Evolutionary conservation across 1,140 invertebrate species (phyloP).

Genomic region (Drosophila guanche): DNA sequence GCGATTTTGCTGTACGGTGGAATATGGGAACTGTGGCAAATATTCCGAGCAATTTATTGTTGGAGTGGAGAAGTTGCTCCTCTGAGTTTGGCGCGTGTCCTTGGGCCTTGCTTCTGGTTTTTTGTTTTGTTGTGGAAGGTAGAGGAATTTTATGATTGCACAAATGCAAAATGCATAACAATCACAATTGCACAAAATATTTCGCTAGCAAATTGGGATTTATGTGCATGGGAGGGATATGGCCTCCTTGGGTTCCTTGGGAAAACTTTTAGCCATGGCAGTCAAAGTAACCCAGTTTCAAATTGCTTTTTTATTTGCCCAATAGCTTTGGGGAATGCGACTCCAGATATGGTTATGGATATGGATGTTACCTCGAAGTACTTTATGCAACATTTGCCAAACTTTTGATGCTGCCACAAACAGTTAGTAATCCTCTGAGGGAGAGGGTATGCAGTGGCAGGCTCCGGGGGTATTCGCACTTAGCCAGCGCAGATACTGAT

Average conservation of each 20-base stretch:
- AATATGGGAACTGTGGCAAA: too few relatives aligned
- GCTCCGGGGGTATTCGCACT: slow-evolving; percentile 86
- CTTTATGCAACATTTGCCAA: slow-evolving; percentile 63
- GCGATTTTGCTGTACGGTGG: slow-evolving; percentile 12
- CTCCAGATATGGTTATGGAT: slow-evolving; percentile 51
- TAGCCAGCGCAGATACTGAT: slow-evolving; percentile 88
- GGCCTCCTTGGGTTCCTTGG: slow-evolving; percentile 34
- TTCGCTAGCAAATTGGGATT: slow-evolving; percentile 75
- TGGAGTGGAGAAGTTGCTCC: slow-evolving; percentile 57
- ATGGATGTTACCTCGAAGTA: slow-evolving; percentile 42
- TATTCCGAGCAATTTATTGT: too few relatives aligned
- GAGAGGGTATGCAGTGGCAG: slow-evolving; percentile 80
- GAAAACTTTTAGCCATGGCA: slow-evolving; percentile 36
- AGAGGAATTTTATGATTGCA: slow-evolving; percentile 61
- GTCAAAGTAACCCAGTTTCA: slow-evolving; percentile 62
- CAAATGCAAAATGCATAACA: slow-evolving; percentile 80
- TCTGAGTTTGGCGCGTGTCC: slow-evolving; percentile 60
- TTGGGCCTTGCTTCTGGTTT: slow-evolving; percentile 34
- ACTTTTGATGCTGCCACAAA: slow-evolving; percentile 34
- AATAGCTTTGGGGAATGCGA: slow-evolving; percentile 37
- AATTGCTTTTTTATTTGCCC: slow-evolving; percentile 78
- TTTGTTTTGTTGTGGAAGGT: slow-evolving; percentile 9
- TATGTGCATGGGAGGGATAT: slow-evolving; percentile 62
- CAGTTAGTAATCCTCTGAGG: slow-evolving; percentile 48
- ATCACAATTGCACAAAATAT: slow-evolving; percentile 78